phyloP scores from a whole-genome alignment of 2,888 invertebrate genomes.

The Cordilura impudica region DNA sequence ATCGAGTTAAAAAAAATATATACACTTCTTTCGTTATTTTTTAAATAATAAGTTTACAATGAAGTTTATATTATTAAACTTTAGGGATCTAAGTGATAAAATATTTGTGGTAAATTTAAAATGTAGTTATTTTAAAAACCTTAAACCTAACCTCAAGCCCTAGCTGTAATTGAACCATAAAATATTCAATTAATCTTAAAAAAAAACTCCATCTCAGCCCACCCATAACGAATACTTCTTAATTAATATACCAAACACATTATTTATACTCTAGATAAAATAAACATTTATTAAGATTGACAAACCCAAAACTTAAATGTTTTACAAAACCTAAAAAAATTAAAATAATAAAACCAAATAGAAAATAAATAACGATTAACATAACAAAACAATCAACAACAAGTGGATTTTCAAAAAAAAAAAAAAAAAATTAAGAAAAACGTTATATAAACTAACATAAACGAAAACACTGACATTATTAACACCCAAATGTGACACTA shows the following conservation, averaged over 20 bases:
- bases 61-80: too few relatives aligned
- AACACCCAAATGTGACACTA: slow-evolving; percentile 64
- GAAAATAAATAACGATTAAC: slow-evolving; percentile 58
- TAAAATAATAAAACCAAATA: slow-evolving; percentile 44
- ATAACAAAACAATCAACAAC: slow-evolving; percentile 62
- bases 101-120: too few relatives aligned
- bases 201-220: too few relatives aligned
- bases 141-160: too few relatives aligned
- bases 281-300: slow-evolving; percentile 46
- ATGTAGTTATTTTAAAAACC: too few relatives aligned
- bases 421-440: slow-evolving; percentile 13
- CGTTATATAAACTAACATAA: slow-evolving; percentile 13
- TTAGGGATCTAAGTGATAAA: too few relatives aligned
- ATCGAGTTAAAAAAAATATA: too few relatives aligned
- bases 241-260: slow-evolving; percentile 37
- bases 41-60: too few relatives aligned
- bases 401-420: slow-evolving; percentile 57
- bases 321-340: neutral
- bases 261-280: slow-evolving; percentile 48
- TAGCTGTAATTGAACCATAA: too few relatives aligned
- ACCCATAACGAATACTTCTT: slow-evolving; percentile 35
- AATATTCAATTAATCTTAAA: too few relatives aligned
- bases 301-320: slow-evolving; percentile 6
- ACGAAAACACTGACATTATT: slow-evolving; percentile 61
- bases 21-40: too few relatives aligned